Evolutionary conservation across 2,888 invertebrate genomes (phyloP), one percentile per base, ranked within the genome.

Genomic region (Luperina nickerlii): DNA sequence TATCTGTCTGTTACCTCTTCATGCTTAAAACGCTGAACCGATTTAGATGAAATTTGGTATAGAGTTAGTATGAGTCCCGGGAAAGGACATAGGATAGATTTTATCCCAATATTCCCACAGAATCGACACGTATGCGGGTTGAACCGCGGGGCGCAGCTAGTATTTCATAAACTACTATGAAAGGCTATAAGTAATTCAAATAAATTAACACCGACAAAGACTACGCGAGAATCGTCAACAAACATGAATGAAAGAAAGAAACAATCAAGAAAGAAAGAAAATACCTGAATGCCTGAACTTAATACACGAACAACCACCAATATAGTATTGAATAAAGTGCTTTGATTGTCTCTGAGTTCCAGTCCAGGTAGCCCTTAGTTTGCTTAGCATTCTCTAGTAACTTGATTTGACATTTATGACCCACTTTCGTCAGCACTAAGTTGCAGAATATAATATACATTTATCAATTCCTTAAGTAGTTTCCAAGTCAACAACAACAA

Each of bases 221-320:
- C 54, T 62, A 51, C 9, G 9, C 38, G 45, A 48, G 27, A 18
- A 69, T 63, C 11, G 62, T 54, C 45, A 45, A 70, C 62, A 63
- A 74, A 74, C 38, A 32, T 70, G 54, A 74, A 32, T 32, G 32
- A 32, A 73, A n/a, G n/a, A n/a, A n/a, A n/a, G n/a, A n/a, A 45
- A 70, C 62, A 63, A 74, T 71, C 38, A 32, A 66, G 54, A 74
- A 32, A 32, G 32, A 32, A 32, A 32, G 32, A 32, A 32, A 1
- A 32, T 32, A 32, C 32, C 32, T 32, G 32, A 32, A 74, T 54
- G 38, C 32, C 7, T 38, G 20, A 60, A 84, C 54, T 57, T 60
- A 32, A 38, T 60, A 60, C 72, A 63, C 27, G 20, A 79, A 79
- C 54, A 54, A 38, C 60, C 18, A 62, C 15, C 38, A 57, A 6